Base-by-base conservation (phyloP, 2,113 vertebrate species). In the Zosterops japonicus region DNA sequence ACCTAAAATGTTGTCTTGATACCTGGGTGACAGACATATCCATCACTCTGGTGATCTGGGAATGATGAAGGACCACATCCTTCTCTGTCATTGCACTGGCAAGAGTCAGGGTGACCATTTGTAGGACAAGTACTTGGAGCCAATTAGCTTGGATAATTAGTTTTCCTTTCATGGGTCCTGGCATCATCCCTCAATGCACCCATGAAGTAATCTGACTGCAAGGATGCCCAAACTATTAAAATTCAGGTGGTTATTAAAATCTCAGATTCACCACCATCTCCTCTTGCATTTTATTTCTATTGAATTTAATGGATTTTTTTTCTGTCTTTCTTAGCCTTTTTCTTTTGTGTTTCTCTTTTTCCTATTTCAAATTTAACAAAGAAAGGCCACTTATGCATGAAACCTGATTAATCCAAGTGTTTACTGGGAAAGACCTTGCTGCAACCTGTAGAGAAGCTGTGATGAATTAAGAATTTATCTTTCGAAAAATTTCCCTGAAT, bases 31-130 rank as follows among this genome's bases (percentile, higher is more conserved):
- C 3, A 2, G 63, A 47, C 33, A 35, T 1, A 75, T 18, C 36
- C 64, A 55, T 29, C 36, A 41, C 46, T 41, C 22, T 50, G 24
- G 17, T 53, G 36, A 59, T n/a, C 21, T 2, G 2, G 56, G 12
- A 82, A 27, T 21, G 50, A 57, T 0, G 0, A 88, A 46, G 29
- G 35, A 80, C 27, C 47, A 27, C 0, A 0, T 81, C n/a, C 55
- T 87, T 42, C 31, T 72, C 42, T 31, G 59, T 36, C 41, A 49
- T 17, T 77, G 68, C 36, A 46, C 14, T 24, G 28, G 15, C 24
- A 84, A 61, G 50, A 35, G 33, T 10, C 29, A 72, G 16, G 8
- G 31, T 31, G 7, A 53, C 10, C 42, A 13, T 46, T 49, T 4
- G 2, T 15, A 52, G 29, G 42, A 23, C 19, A 60, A 72, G 14